Evolutionary conservation across 2,797 vertebrate genomes (phyloP).

Genomic region (Sebastes cheni): DNA sequence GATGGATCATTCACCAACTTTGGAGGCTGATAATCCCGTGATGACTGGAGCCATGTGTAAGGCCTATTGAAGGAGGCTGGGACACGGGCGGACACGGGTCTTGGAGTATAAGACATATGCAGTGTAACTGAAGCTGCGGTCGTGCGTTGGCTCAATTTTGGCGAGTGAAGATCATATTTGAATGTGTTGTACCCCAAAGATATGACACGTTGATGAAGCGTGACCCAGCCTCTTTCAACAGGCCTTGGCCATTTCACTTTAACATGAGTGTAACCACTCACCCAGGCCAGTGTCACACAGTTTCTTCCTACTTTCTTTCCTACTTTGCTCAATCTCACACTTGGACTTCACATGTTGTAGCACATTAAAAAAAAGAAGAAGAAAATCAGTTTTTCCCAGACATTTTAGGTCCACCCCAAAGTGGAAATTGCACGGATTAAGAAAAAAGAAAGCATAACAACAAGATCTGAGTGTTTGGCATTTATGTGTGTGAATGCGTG

Average conservation of each 20-base stretch:
- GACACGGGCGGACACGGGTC: no score
- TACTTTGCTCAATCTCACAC: background rate
- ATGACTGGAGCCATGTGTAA: background rate
- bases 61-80: no score
- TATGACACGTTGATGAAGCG: no score
- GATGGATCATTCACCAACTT: background rate
- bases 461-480: background rate
- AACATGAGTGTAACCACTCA: background rate
- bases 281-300: background rate
- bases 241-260: background rate
- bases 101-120: no score
- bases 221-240: no score
- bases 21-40: background rate
- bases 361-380: no score
- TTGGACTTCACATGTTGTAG: background rate
- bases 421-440: background rate
- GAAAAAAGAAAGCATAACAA: background rate
- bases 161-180: no score
- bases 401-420: no score
- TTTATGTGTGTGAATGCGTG: slow-evolving; percentile 4
- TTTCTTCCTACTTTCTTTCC: background rate
- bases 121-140: no score
- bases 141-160: no score
- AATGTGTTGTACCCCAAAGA: no score
- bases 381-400: background rate